These are phyloP conservation scores for Centroberyx gerrardi DNA, from an alignment of 2,797 vertebrate species.

Conservation along the genomic window DNA sequence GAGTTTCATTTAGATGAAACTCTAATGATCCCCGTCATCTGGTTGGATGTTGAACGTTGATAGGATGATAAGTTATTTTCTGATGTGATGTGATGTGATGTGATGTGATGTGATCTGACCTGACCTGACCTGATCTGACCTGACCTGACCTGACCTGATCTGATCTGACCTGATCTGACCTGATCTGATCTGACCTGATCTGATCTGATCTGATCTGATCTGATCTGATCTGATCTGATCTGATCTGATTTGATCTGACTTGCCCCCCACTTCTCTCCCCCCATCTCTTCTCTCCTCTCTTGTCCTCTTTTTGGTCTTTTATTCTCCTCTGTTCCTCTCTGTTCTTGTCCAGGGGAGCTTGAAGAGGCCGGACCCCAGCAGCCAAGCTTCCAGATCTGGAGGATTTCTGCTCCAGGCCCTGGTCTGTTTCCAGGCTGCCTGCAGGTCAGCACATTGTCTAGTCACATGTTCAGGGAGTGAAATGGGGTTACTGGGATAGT, in stretches of 20 bases:
- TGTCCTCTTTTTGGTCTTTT: neutral
- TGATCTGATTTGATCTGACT: neutral
- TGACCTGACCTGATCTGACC: no score
- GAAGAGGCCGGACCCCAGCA: conserved; percentile 54
- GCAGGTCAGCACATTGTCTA: conserved; percentile 87
- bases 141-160: no score
- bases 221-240: neutral
- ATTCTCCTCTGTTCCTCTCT: conserved; percentile 6
- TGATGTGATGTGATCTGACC: neutral
- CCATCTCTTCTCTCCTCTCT: neutral
- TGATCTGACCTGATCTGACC: no score
- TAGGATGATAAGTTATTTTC: neutral
- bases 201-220: no score
- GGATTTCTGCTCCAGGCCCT: conserved; percentile 88
- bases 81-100: neutral
- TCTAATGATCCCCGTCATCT: conserved; percentile 3
- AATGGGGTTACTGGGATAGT: neutral
- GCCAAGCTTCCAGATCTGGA: conserved; percentile 73
- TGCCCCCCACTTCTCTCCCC: neutral
- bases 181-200: no score
- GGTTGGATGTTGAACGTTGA: conserved; percentile 4
- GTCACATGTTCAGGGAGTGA: conserved; percentile 8
- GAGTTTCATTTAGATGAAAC: neutral
- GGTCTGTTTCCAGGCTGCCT: conserved; percentile 90
- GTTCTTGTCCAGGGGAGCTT: conserved; percentile 60